A percentile compares a stretch with the other conserved stretches of the same genome.
phyloP scores from a whole-genome alignment of 2,888 invertebrate species.

The Cybosia mesomella region DNA sequence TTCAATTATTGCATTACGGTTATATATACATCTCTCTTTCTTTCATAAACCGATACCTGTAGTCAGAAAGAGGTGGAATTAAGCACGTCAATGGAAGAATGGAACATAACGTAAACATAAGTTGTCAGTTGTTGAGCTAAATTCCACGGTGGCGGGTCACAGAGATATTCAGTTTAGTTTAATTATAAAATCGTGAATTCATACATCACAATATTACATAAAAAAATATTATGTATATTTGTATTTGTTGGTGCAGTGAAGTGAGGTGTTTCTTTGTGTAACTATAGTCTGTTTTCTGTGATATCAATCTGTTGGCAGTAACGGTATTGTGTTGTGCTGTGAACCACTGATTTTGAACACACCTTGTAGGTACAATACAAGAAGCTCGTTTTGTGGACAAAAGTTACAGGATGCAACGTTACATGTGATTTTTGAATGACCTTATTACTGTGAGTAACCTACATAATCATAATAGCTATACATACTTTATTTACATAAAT shows the following conservation, averaged over 20 bases:
- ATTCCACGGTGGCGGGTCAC: conserved; percentile 68
- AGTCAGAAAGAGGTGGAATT: conserved; percentile 56
- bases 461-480: conserved; percentile 11
- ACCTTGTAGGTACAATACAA: conserved; percentile 59
- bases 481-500: conserved; percentile 17
- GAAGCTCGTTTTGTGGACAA: conserved; percentile 64
- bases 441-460: conserved; percentile 42
- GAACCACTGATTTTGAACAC: conserved; percentile 62
- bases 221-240: conserved; percentile 44
- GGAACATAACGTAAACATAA: conserved; percentile 73
- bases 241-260: conserved; percentile 36
- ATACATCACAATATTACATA: conserved; percentile 36
- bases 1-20: conserved; percentile 53
- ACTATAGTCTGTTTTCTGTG: conserved; percentile 48
- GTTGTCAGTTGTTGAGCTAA: conserved; percentile 72
- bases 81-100: conserved; percentile 62
- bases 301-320: conserved; percentile 64
- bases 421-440: conserved; percentile 65
- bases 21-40: conserved; percentile 50
- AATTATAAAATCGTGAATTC: conserved; percentile 31
- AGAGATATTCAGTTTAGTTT: conserved; percentile 38
- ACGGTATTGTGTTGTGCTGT: conserved; percentile 69
- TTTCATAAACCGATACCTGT: conserved; percentile 4
- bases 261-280: conserved; percentile 41
- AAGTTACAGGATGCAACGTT: conserved; percentile 68